Evolutionary conservation across 2,797 vertebrate genomes (phyloP).

Genomic region (Diceros bicornis): DNA sequence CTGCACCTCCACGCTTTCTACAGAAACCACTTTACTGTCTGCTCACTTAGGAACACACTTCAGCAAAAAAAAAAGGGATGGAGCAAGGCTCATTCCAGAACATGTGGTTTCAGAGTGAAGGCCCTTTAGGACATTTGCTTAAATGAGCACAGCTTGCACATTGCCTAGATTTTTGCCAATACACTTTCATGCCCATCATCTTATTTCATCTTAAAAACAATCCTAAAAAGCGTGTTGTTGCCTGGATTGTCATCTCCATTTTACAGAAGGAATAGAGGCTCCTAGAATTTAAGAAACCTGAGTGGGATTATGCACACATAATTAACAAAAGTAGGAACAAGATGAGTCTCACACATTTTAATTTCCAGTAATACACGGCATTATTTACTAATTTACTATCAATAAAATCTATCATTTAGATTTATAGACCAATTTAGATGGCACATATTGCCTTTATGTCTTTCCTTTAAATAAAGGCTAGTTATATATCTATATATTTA

Average conservation of each 20-base stretch:
- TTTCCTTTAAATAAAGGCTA: neutral
- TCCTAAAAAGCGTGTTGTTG: neutral
- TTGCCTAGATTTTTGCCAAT: neutral
- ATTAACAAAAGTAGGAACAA: neutral
- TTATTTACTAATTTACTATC: slow-evolving; percentile 4
- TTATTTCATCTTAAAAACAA: slow-evolving; percentile 42
- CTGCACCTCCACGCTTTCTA: neutral
- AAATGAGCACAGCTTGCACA: neutral
- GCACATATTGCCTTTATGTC: neutral
- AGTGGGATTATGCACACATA: neutral
- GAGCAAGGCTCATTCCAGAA: neutral
- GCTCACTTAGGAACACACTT: neutral
- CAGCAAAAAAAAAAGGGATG: neutral
- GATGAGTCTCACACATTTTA: neutral
- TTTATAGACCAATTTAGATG: slow-evolving; percentile 39
- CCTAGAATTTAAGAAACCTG: neutral
- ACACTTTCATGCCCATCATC: neutral
- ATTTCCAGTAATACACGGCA: neutral
- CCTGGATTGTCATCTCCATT: neutral
- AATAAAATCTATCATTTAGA: slow-evolving; percentile 8
- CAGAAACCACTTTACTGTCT: neutral
- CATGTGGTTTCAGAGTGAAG: neutral
- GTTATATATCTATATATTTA: neutral
- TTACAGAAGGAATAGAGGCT: neutral
- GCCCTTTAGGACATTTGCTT: neutral